Evolutionary conservation across 1,140 invertebrate species (phyloP), one percentile per base, ranked within the genome.

Genomic region (Brachionus plicatilis): DNA sequence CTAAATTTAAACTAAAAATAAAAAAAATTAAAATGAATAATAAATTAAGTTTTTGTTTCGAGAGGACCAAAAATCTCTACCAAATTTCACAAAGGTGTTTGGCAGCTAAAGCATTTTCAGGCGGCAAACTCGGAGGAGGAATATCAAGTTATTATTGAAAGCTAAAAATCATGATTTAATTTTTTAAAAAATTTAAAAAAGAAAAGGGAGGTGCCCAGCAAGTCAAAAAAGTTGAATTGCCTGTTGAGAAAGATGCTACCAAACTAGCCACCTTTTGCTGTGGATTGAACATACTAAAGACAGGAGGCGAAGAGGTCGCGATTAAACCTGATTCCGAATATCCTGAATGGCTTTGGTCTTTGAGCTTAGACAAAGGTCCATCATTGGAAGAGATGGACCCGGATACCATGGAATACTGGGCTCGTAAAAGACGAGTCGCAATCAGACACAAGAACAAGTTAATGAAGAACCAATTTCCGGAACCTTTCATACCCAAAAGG

Each of bases 91-190:
- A 76, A 50, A 76, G 72, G 14, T 76, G 3, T 50, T 50, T 76
- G 12, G 72, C 72, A 50, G 72, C 72, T 3, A 45, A 45, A 27
- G 50, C 79, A 33, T 60, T 82, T 29, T n/a, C 79, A 2, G 79
- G 79, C 24, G 79, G 53, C 33, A 82, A 82, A 82, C 53, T 82
- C 2, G 79, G 79, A 47, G 65, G 65, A 47, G 79, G 79, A 82
- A 45, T 82, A 29, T 45, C 79, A 47, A 82, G 79, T 82, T 27
- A 43, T 24, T 8, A 14, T 65, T 14, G 11, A n/a, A 43, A 7
- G n/a, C 8, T 20, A 24, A 29, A 11, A 45, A 37, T 14, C 11
- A n/a, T 45, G 9, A 12, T 37, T 17, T 17, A 20, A 29, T 24
- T 41, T 14, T 14, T 29, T 29, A 8, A 43, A 29, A 14, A 53